Evolutionary conservation across 2,888 invertebrate species (phyloP).

Genomic region (Stramonita haemastoma): DNA sequence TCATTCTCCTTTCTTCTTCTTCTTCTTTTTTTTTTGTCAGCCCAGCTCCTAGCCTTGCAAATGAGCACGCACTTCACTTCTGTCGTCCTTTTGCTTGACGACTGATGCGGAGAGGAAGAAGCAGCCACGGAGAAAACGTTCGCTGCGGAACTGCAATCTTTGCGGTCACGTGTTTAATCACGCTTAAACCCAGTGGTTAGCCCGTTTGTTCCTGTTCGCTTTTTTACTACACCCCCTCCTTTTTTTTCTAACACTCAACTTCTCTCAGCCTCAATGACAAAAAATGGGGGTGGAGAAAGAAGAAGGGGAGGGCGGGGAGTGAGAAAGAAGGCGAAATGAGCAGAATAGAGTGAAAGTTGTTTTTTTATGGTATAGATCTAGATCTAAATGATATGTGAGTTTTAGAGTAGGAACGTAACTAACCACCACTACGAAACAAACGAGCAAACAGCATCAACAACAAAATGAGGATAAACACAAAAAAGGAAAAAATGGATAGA

Average conservation of each 20-base stretch:
- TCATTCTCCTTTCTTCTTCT: conserved; percentile 41
- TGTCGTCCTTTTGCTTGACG: neutral
- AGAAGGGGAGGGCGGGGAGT: neutral
- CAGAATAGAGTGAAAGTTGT: no score
- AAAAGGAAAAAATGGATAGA: no score
- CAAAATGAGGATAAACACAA: no score
- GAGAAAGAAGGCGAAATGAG: neutral
- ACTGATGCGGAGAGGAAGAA: neutral
- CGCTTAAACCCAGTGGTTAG: neutral
- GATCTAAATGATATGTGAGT: no score
- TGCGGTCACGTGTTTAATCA: conserved; percentile 25
- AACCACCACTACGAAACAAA: no score
- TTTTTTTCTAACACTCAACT: neutral
- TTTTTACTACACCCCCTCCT: no score
- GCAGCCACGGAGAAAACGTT: conserved; percentile 9
- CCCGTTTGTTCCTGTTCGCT: neutral
- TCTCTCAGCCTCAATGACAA: neutral
- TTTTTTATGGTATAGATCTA: no score
- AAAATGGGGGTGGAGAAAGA: no score
- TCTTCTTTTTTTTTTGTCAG: neutral
- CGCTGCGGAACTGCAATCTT: conserved; percentile 25
- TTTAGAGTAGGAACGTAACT: no score
- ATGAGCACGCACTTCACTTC: conserved; percentile 16
- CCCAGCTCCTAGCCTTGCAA: conserved; percentile 1
- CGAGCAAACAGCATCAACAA: no score